Conservation (phyloP, 2,797 vertebrate species). For the Spinus pinus region DNA sequence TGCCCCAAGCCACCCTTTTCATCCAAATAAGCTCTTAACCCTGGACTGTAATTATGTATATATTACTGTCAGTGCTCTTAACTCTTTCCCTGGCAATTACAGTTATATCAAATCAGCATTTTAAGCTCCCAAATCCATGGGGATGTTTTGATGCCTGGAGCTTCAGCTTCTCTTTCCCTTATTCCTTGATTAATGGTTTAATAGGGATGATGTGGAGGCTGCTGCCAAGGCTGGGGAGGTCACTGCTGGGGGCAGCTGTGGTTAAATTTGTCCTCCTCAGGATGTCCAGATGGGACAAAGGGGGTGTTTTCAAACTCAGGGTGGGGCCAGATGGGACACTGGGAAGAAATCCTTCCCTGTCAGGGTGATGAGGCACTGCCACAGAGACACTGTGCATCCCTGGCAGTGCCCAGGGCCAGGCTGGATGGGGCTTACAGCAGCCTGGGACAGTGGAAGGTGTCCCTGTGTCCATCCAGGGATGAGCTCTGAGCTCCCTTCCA, state of each 20-base stretch:
- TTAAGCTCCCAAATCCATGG: background rate
- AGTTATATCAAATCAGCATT: background rate
- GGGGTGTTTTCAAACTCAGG: background rate
- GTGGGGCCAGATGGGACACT: background rate
- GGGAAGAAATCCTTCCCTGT: background rate
- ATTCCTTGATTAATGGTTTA: background rate
- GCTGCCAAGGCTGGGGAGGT: background rate
- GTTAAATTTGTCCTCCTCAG: background rate
- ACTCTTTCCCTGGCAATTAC: background rate
- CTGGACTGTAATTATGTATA: background rate
- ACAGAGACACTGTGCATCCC: background rate
- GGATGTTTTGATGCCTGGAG: background rate
- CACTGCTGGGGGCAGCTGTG: background rate
- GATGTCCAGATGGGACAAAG: background rate
- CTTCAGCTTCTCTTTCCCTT: background rate
- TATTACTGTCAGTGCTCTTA: background rate
- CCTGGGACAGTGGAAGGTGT: background rate
- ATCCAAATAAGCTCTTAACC: background rate
- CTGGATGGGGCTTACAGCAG: rapidly evolving
- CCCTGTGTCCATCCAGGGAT: background rate
- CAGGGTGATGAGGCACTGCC: background rate
- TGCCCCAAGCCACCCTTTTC: background rate
- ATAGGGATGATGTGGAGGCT: background rate
- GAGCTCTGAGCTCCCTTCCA: background rate
- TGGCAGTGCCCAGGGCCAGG: background rate